These are phyloP conservation scores for Callionymus lyra DNA, from an alignment of 2,113 vertebrate species.

Conservation along the genomic window DNA sequence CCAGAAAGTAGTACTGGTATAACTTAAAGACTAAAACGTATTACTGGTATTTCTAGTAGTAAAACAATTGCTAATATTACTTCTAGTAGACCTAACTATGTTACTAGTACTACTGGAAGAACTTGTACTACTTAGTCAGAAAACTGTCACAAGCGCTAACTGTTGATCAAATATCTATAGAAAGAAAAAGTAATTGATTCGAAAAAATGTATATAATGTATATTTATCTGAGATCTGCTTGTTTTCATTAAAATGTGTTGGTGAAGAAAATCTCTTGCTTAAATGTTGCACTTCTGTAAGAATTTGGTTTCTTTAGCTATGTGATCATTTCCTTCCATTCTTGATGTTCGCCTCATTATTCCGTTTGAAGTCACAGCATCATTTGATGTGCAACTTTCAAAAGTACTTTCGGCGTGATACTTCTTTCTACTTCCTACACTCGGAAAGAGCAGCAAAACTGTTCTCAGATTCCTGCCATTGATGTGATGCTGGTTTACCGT, in stretches of 20 bases:
- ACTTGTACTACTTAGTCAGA: too few species aligned
- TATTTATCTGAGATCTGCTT: too few species aligned
- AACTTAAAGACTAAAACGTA: too few species aligned
- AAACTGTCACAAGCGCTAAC: too few species aligned
- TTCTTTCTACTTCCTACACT: constrained; percentile 13
- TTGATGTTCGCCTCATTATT: constrained; percentile 38
- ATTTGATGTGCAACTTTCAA: constrained; percentile 38
- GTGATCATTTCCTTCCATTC: constrained; percentile 21
- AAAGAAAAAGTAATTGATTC: too few species aligned
- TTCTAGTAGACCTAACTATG: too few species aligned
- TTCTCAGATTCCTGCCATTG: constrained; percentile 15
- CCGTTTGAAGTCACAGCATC: constrained; percentile 41
- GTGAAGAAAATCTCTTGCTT: constrained; percentile 7
- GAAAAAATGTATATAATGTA: too few species aligned
- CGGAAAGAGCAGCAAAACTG: constrained; percentile 19
- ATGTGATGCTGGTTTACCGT: constrained; percentile 41
- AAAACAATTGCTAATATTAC: too few species aligned
- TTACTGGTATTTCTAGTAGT: too few species aligned
- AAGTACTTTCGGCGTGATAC: constrained; percentile 31
- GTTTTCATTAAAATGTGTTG: constrained; percentile 11
- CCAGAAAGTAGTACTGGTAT: too few species aligned
- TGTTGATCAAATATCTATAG: too few species aligned
- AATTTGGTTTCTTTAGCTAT: constrained; percentile 10
- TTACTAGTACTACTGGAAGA: too few species aligned
- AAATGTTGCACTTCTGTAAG: constrained; percentile 6